Evolutionary conservation across 2,113 vertebrate genomes (phyloP).

Genomic region (Thalassarche chlororhynchos): DNA sequence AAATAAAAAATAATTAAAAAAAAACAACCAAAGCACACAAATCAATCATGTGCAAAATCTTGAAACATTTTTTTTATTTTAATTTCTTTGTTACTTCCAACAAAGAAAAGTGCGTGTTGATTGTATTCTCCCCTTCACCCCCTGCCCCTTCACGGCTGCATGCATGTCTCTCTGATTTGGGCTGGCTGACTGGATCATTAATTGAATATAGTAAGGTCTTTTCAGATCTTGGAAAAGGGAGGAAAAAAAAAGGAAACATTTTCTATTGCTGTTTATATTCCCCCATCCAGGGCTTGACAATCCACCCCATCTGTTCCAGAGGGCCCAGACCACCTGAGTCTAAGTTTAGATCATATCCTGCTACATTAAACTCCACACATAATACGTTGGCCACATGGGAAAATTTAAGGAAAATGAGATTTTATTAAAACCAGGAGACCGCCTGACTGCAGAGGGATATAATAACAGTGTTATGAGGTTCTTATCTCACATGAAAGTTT

Average conservation of each 20-base stretch:
- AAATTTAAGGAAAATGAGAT: conserved; percentile 77
- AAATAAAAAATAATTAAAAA: neutral
- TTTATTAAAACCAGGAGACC: conserved; percentile 79
- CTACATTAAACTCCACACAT: conserved; percentile 70
- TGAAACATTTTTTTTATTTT: neutral
- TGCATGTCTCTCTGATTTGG: conserved; percentile 14
- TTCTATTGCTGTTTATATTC: neutral
- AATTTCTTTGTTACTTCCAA: neutral
- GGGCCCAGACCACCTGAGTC: conserved; percentile 67
- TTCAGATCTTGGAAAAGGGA: neutral
- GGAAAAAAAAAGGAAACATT: neutral
- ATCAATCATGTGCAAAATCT: neutral
- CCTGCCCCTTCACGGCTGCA: neutral
- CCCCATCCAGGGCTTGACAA: neutral
- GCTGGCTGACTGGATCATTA: neutral
- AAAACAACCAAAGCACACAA: neutral
- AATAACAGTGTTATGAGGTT: conserved; percentile 58
- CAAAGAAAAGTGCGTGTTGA: neutral
- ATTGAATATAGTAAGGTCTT: neutral
- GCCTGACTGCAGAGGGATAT: conserved; percentile 59
- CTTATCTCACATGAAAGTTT: conserved; percentile 74
- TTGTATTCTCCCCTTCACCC: neutral
- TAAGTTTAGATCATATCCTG: conserved; percentile 76
- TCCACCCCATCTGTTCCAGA: conserved; percentile 46
- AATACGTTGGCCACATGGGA: conserved; percentile 71